Conservation (phyloP, 53 echinoderm and acorn worm species). For the Henricia sp. region DNA sequence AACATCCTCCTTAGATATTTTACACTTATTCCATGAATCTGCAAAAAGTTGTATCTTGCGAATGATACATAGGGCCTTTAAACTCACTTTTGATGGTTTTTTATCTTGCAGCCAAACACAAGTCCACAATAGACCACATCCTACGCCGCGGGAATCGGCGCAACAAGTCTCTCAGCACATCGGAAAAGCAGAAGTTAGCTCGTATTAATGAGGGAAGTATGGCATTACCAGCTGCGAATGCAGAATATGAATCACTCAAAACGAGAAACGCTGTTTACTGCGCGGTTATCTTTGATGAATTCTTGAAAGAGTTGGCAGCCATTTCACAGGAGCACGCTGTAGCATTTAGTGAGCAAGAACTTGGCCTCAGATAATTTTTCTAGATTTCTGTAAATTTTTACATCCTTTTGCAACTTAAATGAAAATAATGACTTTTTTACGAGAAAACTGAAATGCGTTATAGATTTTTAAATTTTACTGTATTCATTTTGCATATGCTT, state of each 20-base stretch:
- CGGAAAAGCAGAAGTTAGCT: slow-evolving; percentile 87
- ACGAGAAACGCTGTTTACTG: slow-evolving; percentile 93
- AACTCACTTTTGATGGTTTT: not conserved
- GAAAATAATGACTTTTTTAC: not conserved
- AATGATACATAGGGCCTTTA: too few relatives aligned
- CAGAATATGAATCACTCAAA: slow-evolving; percentile 76
- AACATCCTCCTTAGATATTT: too few relatives aligned
- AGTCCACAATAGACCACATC: slow-evolving; percentile 53
- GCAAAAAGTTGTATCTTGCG: too few relatives aligned
- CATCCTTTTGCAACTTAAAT: not conserved
- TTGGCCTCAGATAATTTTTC: slow-evolving; percentile 18
- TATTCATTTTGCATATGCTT: slow-evolving; percentile 27
- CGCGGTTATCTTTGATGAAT: slow-evolving; percentile 95
- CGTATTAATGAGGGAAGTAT: slow-evolving; percentile 73
- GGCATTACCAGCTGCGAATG: slow-evolving; percentile 28
- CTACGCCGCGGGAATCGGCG: slow-evolving; percentile 64
- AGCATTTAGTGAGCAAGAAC: slow-evolving; percentile 55
- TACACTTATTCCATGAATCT: too few relatives aligned
- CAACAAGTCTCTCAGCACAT: slow-evolving; percentile 67
- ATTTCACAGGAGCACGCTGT: slow-evolving; percentile 93
- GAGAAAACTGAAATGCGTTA: too few relatives aligned
- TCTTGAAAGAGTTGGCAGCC: slow-evolving; percentile 93
- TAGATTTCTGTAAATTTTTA: not conserved
- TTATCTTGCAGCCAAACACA: slow-evolving; percentile 53
- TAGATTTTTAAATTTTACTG: not conserved